Evolutionary conservation across 1,140 invertebrate species (phyloP), one percentile per base, ranked within the genome.

Genomic region (Pinna nobilis): DNA sequence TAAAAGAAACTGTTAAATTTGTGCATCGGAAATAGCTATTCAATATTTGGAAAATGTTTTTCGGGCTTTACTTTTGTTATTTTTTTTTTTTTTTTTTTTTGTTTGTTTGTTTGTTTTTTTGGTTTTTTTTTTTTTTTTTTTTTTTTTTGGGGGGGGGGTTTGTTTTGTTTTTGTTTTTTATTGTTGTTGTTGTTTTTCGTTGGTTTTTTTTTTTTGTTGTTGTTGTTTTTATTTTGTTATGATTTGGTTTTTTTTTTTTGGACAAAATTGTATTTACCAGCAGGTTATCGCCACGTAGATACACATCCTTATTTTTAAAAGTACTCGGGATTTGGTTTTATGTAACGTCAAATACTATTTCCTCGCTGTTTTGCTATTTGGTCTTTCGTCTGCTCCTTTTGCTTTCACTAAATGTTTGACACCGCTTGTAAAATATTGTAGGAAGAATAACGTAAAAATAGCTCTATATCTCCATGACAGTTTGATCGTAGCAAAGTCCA

Each of bases 261-360:
- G 44, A 44, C 47, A 39, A 64, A 71, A 64, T 71, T 70, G n/a
- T 55, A 70, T 44, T 37, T 70, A 50, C 53, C 47, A 70, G 60
- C 68, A 1, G 68, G 55, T 4, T 70, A 50, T 32, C 51, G 33
- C 6, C 68, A 70, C 37, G 33, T 53, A 20, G 64, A 67, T 35
- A 67, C 30, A 37, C 7, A 30, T 3, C 18, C 5, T 5, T 2
- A 1, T 59, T 33, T 32, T 11, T 32, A 59, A 18, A 4, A 25
- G 2, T 59, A 11, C 18, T 18, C 7, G 5, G 55, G 55, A 32
- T 59, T n/a, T n/a, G n/a, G n/a, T 59, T n/a, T 59, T 9, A 2
- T 55, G 50, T 15, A 57, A 55, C 11, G 2, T 3, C 2, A 28
- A 35, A 1, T 68, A 35, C 35, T 70, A 47, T 37, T 23, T 15